Percentiles rank a stretch among this genome's conserved stretches.
Evolutionary conservation across 2,888 invertebrate species (phyloP).

Genomic region (Conchocele bisecta): DNA sequence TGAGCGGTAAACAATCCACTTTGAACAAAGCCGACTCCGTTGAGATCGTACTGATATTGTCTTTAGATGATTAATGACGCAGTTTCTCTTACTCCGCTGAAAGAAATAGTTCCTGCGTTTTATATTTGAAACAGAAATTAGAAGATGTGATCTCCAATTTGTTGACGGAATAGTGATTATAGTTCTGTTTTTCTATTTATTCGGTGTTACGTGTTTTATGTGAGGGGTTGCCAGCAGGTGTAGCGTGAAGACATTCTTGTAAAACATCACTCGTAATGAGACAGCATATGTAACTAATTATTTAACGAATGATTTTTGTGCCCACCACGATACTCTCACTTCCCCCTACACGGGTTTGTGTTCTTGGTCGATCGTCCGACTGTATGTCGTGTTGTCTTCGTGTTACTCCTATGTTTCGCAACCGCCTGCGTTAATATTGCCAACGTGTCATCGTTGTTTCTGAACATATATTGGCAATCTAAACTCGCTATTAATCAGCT

Average conservation of each 20-base stretch:
- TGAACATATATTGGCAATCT: too few species aligned
- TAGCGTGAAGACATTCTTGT: slow-evolving; percentile 1
- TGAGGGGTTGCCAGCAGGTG: slow-evolving; percentile 11
- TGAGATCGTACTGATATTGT: slow-evolving; percentile 55
- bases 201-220: slow-evolving; percentile 12
- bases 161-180: too few species aligned
- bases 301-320: too few species aligned
- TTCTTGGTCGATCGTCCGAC: too few species aligned
- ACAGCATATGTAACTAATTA: slow-evolving; percentile 14
- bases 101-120: slow-evolving; percentile 45
- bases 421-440: too few species aligned
- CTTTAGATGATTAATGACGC: slow-evolving; percentile 43
- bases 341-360: too few species aligned
- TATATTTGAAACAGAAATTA: slow-evolving; percentile 43
- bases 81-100: slow-evolving; percentile 33
- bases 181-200: slow-evolving; percentile 12
- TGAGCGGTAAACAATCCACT: slow-evolving; percentile 35
- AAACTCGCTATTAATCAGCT: too few species aligned
- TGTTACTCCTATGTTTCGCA: too few species aligned
- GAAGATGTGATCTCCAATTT: slow-evolving; percentile 29
- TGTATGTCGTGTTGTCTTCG: too few species aligned
- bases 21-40: slow-evolving; percentile 42
- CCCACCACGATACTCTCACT: too few species aligned
- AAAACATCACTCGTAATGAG: slow-evolving; percentile 13
- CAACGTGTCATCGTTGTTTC: too few species aligned